phyloP scores from a whole-genome alignment of 2,888 invertebrate species.

The Megastigmus dorsalis region DNA sequence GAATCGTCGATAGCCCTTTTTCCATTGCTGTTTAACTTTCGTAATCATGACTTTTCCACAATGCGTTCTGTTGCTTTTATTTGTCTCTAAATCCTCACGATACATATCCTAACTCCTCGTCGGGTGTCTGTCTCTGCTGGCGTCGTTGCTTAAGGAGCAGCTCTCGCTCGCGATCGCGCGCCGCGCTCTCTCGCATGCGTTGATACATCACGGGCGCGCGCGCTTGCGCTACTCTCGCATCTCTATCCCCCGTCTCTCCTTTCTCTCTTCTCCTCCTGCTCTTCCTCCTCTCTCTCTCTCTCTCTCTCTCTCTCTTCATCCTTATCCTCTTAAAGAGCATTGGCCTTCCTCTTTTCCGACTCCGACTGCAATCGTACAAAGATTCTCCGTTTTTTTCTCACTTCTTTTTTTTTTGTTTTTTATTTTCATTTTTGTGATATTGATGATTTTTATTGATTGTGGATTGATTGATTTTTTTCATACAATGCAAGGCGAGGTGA shows the following conservation, averaged over 20 bases:
- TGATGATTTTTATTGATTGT: neutral
- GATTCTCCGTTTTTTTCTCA: conserved; percentile 48
- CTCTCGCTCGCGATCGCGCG: conserved; percentile 15
- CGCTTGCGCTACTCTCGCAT: neutral
- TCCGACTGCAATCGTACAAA: conserved; percentile 56
- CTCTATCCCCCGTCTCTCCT: neutral
- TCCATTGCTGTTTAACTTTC: neutral
- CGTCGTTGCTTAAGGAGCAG: conserved; percentile 27
- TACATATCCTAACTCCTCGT: too few species aligned
- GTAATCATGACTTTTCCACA: too few species aligned
- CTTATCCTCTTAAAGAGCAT: conserved; percentile 52
- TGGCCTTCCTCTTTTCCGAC: conserved; percentile 54
- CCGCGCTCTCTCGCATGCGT: too few species aligned
- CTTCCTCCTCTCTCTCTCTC: conserved; percentile 9
- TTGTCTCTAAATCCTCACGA: conserved; percentile 5
- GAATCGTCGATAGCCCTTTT: conserved; percentile 60
- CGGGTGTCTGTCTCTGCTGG: conserved; percentile 31
- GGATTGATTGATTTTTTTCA: neutral
- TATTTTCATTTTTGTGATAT: neutral
- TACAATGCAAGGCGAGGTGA: conserved; percentile 2
- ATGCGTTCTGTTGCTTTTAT: neutral
- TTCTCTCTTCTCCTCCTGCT: conserved; percentile 2
- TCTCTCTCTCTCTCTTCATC: conserved; percentile 13
- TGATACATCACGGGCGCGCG: too few species aligned
- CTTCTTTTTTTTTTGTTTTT: conserved; percentile 28